A percentile compares a stretch with the other conserved stretches of the same genome.
phyloP scores from a whole-genome alignment of 2,888 invertebrate species.

The Cheilosia urbana region DNA sequence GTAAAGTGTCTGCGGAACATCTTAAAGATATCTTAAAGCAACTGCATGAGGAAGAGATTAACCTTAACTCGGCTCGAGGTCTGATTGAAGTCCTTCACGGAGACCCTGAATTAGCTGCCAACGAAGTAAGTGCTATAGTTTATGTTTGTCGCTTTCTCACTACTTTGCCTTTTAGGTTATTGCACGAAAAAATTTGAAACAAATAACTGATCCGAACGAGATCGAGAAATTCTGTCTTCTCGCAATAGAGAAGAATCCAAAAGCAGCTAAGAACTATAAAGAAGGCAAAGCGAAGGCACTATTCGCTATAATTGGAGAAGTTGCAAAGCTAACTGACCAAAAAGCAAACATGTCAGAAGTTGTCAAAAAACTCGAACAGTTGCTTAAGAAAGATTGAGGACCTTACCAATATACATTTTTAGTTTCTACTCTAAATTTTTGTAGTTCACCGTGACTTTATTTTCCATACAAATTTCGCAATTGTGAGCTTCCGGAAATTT shows the following conservation, averaged over 20 bases:
- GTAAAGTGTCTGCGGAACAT: constrained; percentile 84
- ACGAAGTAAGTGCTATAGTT: constrained; percentile 77
- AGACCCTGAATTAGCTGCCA: constrained; percentile 83
- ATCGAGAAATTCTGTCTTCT: constrained; percentile 87
- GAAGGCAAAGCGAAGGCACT: constrained; percentile 89
- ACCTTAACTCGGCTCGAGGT: constrained; percentile 85
- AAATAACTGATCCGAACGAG: constrained; percentile 86
- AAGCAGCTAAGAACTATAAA: constrained; percentile 88
- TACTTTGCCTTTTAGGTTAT: constrained; percentile 85
- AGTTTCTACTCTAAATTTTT: too few relatives aligned
- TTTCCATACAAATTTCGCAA: too few relatives aligned
- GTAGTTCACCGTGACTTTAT: too few relatives aligned
- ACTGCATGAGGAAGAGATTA: constrained; percentile 86
- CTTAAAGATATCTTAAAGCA: constrained; percentile 87
- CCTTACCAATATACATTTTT: too few relatives aligned
- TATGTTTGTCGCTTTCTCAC: constrained; percentile 77
- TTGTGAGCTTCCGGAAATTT: too few relatives aligned
- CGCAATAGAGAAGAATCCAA: constrained; percentile 87
- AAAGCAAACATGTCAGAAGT: constrained; percentile 89
- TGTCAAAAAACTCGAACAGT: constrained; percentile 86
- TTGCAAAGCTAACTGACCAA: constrained; percentile 86
- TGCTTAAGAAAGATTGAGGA: constrained; percentile 75
- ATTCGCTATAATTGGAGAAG: constrained; percentile 87
- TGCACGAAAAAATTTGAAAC: constrained; percentile 86
- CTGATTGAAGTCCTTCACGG: constrained; percentile 84